Evolutionary conservation across 1,140 invertebrate species (phyloP), one percentile per base, ranked within the genome.

Genomic region (Polyergus mexicanus): DNA sequence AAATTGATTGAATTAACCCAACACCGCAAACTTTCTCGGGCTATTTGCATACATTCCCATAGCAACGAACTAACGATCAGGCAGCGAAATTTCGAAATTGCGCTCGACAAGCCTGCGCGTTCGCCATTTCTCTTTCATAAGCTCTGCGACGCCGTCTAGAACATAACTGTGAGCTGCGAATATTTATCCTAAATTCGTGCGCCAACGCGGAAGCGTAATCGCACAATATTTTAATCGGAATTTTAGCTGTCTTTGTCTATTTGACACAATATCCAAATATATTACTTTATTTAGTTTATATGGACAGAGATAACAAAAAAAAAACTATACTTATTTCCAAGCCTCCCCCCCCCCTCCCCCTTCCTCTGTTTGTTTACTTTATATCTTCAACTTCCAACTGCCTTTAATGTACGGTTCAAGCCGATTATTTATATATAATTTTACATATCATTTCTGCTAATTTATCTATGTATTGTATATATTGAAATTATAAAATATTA

Each of bases 101-200:
- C 60, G 62, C 44, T n/a, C 19, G 32, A 38, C 44, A 35, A 44
- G n/a, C n/a, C 13, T 16, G 13, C 63, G 60, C 32, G 7, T 47
- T 32, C 32, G 62, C 44, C 44, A 22, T 66, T 78, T 51, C 76
- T 35, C 11, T 80, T 71, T 80, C 77, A 69, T 28, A 81, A 58
- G 51, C 35, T 19, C 19, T 25, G 10, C 10, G 32, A 47, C 63
- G 16, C 7, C 7, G 28, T 65, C 11, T 69, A 13, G 10, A 54
- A 38, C 13, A 35, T 25, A 25, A 22, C 11, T 22, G 35, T 41
- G 25, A 16, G 77, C 25, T 60, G 65, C 77, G 58, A 71, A 71
- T 81, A 81, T 35, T 80, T 80, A 80, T 16, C 65, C 51, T 58
- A 71, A 81, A 81, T 71, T 71, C 51, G 22, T 51, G 44, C 44